phyloP scores from a whole-genome alignment of 2,113 vertebrate species.

The Sphaerodactylus townsendi region DNA sequence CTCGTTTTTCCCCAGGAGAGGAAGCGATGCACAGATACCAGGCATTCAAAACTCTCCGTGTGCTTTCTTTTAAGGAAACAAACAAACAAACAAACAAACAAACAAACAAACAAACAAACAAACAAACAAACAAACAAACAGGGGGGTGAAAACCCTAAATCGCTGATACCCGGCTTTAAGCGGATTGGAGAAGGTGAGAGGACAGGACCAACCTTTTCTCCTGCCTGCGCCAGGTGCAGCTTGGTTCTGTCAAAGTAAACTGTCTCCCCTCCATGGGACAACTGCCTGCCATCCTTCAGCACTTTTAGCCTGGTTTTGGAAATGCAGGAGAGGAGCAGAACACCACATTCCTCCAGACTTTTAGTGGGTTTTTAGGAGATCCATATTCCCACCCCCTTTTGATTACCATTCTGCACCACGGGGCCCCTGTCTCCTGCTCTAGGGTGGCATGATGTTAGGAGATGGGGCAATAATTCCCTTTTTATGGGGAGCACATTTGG shows the following conservation, averaged over 20 bases:
- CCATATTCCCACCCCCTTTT: not conserved
- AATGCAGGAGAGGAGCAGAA: not conserved
- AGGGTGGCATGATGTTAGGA: too few species aligned
- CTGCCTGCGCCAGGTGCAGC: too few species aligned
- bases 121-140: too few species aligned
- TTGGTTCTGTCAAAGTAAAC: not conserved
- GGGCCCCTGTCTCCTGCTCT: too few species aligned
- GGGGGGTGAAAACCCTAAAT: not conserved
- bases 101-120: too few species aligned
- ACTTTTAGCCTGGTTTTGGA: not conserved
- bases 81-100: too few species aligned
- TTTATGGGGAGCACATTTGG: too few species aligned
- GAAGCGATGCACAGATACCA: slow-evolving; percentile 13
- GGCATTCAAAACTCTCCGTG: slow-evolving; percentile 25
- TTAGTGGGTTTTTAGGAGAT: too few species aligned
- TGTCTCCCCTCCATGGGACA: not conserved
- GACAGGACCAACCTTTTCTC: not conserved
- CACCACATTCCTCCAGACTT: not conserved
- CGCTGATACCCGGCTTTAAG: not conserved
- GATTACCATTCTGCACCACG: too few species aligned
- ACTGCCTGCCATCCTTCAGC: not conserved
- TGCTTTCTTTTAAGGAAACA: not conserved
- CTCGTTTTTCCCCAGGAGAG: slow-evolving; percentile 26
- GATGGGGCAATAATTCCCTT: too few species aligned
- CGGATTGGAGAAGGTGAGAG: not conserved